phyloP scores from a whole-genome alignment of 2,888 invertebrate genomes.

The Agrochola lychnidis region DNA sequence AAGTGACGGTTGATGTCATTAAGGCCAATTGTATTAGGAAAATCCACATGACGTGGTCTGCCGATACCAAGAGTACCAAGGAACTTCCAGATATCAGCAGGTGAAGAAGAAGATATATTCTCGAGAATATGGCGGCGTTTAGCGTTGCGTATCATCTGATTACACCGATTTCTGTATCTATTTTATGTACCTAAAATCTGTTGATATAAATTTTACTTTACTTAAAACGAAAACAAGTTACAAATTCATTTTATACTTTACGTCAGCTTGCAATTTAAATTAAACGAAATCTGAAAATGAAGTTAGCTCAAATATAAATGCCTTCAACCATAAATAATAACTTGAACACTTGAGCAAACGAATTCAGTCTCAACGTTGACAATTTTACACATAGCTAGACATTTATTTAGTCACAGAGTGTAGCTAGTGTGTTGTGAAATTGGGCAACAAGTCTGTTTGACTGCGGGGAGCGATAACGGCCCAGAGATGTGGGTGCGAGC shows the following conservation, averaged over 20 bases:
- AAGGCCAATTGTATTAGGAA: too few species aligned
- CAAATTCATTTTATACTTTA: slow-evolving; percentile 30
- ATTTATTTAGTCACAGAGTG: slow-evolving; percentile 48
- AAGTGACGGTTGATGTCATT: too few species aligned
- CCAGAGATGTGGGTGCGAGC: slow-evolving; percentile 25
- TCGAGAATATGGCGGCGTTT: too few species aligned
- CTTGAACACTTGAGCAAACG: slow-evolving; percentile 45
- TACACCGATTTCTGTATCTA: too few species aligned
- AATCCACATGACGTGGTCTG: too few species aligned
- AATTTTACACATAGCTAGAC: slow-evolving; percentile 61
- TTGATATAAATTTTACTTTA: neutral
- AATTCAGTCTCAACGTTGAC: slow-evolving; percentile 32
- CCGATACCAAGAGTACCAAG: too few species aligned
- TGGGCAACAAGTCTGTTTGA: slow-evolving; percentile 60
- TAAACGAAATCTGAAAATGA: slow-evolving; percentile 48
- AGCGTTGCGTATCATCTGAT: too few species aligned
- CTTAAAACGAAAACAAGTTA: slow-evolving; percentile 15
- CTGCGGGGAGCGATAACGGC: slow-evolving; percentile 46
- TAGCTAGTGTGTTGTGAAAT: slow-evolving; percentile 62
- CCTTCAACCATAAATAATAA: slow-evolving; percentile 57
- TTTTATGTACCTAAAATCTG: neutral
- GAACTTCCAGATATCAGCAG: too few species aligned
- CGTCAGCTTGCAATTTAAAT: slow-evolving; percentile 54
- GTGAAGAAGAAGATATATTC: too few species aligned
- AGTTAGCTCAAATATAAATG: slow-evolving; percentile 47